Conservation (phyloP, 2,797 vertebrate genomes). For the Syngnathus rostellatus region DNA sequence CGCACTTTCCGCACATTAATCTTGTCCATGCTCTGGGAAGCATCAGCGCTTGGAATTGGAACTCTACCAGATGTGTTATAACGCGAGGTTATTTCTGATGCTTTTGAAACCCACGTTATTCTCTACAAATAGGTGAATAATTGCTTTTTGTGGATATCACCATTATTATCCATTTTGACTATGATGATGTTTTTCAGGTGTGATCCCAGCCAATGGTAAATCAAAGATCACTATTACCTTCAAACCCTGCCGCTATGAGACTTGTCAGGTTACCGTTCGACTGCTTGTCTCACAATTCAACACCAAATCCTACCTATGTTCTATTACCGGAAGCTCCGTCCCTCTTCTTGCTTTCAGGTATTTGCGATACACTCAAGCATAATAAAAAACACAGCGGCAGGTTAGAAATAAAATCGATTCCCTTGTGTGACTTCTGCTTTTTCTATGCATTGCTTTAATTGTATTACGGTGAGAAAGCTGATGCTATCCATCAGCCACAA, state of each 20-base stretch:
- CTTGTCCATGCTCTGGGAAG: constrained; percentile 40
- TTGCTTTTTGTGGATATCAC: not conserved
- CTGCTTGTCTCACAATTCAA: constrained; percentile 81
- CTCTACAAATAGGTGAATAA: not conserved
- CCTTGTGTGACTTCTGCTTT: constrained; percentile 19
- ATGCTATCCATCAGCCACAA: constrained; percentile 55
- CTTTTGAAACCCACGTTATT: not conserved
- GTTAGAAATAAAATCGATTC: constrained; percentile 7
- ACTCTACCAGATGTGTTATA: constrained; percentile 17
- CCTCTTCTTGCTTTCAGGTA: constrained; percentile 69
- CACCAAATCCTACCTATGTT: constrained; percentile 76
- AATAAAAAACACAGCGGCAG: not conserved
- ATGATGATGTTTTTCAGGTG: constrained; percentile 61
- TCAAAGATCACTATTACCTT: constrained; percentile 71
- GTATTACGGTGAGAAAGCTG: constrained; percentile 59
- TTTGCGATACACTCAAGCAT: not conserved
- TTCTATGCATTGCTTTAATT: constrained; percentile 37
- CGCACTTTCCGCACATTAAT: constrained; percentile 11
- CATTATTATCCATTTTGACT: not conserved
- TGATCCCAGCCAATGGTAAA: constrained; percentile 78
- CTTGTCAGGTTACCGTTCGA: constrained; percentile 76
- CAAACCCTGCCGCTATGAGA: constrained; percentile 78
- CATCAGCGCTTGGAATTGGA: constrained; percentile 44
- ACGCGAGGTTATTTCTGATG: not conserved
- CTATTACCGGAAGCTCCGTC: constrained; percentile 74